These are phyloP conservation scores for Clitarchus hookeri DNA, from an alignment of 2,888 invertebrate species.

Conservation along the genomic window DNA sequence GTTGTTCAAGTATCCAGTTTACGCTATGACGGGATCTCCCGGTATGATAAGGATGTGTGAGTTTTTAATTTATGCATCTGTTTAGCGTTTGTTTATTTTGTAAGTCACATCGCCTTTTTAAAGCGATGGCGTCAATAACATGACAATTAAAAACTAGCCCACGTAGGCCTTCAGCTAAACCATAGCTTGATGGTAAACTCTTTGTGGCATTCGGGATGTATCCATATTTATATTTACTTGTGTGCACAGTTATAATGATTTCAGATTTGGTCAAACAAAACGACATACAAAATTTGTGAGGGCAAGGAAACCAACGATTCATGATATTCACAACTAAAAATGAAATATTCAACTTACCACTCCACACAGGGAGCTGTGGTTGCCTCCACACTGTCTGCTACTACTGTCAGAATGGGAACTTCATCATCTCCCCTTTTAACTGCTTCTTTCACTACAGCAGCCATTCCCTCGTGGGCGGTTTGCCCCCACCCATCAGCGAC, in stretches of 20 bases:
- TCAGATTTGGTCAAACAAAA: background rate
- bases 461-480: conserved; percentile 26
- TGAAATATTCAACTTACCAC: conserved; percentile 27
- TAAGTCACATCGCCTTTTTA: background rate
- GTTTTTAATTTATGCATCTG: background rate
- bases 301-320: background rate
- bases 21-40: background rate
- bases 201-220: background rate
- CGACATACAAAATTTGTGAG: background rate
- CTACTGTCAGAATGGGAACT: conserved; percentile 31
- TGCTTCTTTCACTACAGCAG: conserved; percentile 28
- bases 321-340: background rate
- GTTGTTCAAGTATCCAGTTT: background rate
- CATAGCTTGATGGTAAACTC: background rate
- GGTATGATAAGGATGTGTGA: too few species aligned
- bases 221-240: background rate
- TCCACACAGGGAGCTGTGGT: conserved; percentile 34
- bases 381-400: conserved; percentile 33
- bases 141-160: background rate
- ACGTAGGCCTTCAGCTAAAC: background rate
- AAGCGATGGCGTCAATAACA: background rate
- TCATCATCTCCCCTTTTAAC: conserved; percentile 29
- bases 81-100: background rate
- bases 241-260: background rate
- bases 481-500: conserved; percentile 24